These are phyloP conservation scores for Lepidocyrtoides sp. DNA, from an alignment of 2,888 invertebrate genomes.

Conservation along the genomic window DNA sequence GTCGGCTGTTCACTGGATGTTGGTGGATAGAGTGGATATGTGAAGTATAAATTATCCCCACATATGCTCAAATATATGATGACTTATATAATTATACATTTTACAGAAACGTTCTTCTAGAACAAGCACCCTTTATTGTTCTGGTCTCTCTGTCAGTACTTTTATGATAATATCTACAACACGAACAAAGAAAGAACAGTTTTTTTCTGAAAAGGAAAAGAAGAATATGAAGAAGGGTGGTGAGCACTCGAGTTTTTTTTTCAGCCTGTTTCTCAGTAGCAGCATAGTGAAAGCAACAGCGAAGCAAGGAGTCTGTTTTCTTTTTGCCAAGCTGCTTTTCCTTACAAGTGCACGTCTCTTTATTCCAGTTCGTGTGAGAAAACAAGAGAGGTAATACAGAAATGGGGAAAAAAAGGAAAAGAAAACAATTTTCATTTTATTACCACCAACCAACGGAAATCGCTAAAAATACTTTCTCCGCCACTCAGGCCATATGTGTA, in stretches of 20 bases:
- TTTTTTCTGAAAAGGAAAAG: neutral
- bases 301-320: neutral
- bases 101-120: neutral
- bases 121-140: neutral
- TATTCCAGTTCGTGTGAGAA: slow-evolving; percentile 3
- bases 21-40: neutral
- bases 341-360: slow-evolving; percentile 10
- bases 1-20: neutral
- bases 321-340: neutral
- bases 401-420: slow-evolving; percentile 51
- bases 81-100: neutral
- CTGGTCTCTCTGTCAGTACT: neutral
- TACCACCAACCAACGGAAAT: slow-evolving; percentile 69
- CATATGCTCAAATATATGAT: slow-evolving; percentile 8
- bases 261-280: neutral
- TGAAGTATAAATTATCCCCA: slow-evolving; percentile 12
- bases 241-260: neutral
- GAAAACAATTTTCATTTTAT: slow-evolving; percentile 74
- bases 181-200: neutral
- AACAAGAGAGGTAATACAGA: slow-evolving; percentile 45
- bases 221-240: too few relatives aligned
- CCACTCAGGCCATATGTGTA: slow-evolving; percentile 51
- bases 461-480: slow-evolving; percentile 67
- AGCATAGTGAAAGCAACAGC: neutral
- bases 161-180: slow-evolving; percentile 29